A percentile compares a stretch with the other conserved stretches of the same genome.
Conservation (phyloP, 2,888 invertebrate genomes). For the Oligia latruncula region DNA sequence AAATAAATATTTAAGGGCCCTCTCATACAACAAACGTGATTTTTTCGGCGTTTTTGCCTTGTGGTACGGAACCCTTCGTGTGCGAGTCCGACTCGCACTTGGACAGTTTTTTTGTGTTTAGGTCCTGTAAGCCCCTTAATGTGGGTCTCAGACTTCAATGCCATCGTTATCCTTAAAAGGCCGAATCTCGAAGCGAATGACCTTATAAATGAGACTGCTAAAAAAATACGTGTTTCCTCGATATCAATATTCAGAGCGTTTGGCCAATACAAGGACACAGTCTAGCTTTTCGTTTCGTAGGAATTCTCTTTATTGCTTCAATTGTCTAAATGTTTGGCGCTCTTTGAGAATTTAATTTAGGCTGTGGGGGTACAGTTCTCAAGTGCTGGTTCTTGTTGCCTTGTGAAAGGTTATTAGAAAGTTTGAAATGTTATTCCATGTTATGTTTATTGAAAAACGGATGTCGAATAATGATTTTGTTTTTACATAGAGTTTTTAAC, state of each 20-base stretch:
- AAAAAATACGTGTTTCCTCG: slow-evolving; percentile 22
- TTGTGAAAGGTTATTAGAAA: too few relatives aligned
- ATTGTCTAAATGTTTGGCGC: slow-evolving; percentile 6
- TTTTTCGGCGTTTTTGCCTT: too few relatives aligned
- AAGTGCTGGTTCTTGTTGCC: not conserved
- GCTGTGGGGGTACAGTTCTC: not conserved
- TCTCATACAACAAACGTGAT: too few relatives aligned
- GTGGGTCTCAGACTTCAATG: slow-evolving; percentile 14
- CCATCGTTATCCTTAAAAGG: slow-evolving; percentile 16
- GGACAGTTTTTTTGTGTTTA: too few relatives aligned
- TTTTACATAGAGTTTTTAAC: too few relatives aligned
- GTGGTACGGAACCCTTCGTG: too few relatives aligned
- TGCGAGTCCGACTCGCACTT: too few relatives aligned
- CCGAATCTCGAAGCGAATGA: slow-evolving; percentile 13
- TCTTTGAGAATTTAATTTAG: slow-evolving; percentile 4
- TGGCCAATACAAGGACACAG: slow-evolving; percentile 31
- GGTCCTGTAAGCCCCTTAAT: too few relatives aligned
- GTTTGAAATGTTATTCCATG: too few relatives aligned
- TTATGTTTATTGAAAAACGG: too few relatives aligned
- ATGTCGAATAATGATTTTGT: too few relatives aligned
- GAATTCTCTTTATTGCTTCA: slow-evolving; percentile 41
- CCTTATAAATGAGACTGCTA: not conserved
- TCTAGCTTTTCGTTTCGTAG: slow-evolving; percentile 6
- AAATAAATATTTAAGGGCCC: too few relatives aligned
- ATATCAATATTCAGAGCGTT: slow-evolving; percentile 39